Base-by-base conservation (phyloP, 1,140 invertebrate genomes). In the Monomorium pharaonis region DNA sequence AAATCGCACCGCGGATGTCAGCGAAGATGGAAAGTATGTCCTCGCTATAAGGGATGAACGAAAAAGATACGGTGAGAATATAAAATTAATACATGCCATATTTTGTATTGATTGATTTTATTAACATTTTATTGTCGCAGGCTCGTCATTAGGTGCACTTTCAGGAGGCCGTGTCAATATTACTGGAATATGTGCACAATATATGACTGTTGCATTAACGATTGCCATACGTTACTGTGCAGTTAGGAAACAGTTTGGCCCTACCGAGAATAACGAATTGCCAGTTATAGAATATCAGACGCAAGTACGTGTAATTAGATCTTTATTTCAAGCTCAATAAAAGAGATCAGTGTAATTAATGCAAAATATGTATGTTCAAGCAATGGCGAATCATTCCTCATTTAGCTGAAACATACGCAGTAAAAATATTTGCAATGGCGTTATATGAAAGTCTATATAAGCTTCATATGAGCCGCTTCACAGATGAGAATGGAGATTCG, bases 301-400 rank as follows among this genome's bases (percentile, higher is more conserved):
- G 69, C 98, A 94, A 88, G 94, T 95, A 98, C 12, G 42, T 75
- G 27, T 21, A 21, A n/a, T 12, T 21, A 0, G 18, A 16, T 78
- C 24, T 67, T 78, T 37, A 76, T 24, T 47, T 72, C 9, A 5
- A 27, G 21, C 5, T 7, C 18, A 51, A 42, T 5, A 14, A 37
- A 16, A 54, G 72, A 74, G 76, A 76, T 47, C 27, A 2, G n/a
- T 0, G 27, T 2, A 78, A 85, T 89, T 80, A 10, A 44, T 72
- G 0, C 5, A 0, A 27, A 44, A 81, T 49, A n/a, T 7, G 0
- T 42, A 72, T 42, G 80, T 85, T 85, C 74, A 54, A 98, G 98
- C 98, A 99, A 98, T 98, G 98, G 96, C 96, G 99, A 72, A 94
- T 99, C 2, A 96, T 99, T 90, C 98, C 98, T 2, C 97, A 98